Percentiles rank a stretch among this genome's conserved stretches.
These are phyloP conservation scores for Heliconius hewitsoni DNA, from an alignment of 1,140 invertebrate genomes.

Conservation along the genomic window DNA sequence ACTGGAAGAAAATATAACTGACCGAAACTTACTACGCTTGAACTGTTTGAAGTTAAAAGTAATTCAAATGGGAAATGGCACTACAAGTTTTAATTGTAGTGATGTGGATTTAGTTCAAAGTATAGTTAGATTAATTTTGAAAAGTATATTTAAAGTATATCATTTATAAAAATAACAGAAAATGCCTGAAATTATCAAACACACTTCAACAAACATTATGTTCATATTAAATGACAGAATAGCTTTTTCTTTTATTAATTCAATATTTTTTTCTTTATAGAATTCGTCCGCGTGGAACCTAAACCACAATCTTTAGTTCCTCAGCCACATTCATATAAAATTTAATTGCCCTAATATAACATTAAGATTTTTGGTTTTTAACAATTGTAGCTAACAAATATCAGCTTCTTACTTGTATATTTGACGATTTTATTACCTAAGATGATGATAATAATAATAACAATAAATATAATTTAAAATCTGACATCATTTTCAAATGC, in stretches of 20 bases:
- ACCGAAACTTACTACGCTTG: conserved; percentile 22
- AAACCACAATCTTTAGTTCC: too few species aligned
- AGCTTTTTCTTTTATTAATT: too few species aligned
- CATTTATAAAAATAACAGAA: too few species aligned
- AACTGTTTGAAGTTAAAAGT: conserved; percentile 34
- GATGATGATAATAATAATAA: conserved; percentile 11
- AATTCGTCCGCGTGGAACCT: too few species aligned
- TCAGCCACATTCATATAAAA: not conserved
- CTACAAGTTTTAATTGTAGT: conserved; percentile 31
- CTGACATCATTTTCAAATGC: conserved; percentile 14
- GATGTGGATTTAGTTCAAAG: not conserved
- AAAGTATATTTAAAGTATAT: not conserved
- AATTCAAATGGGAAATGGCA: conserved; percentile 34
- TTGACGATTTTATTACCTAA: not conserved
- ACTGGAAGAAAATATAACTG: not conserved
- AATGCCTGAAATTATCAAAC: too few species aligned
- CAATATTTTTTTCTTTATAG: too few species aligned
- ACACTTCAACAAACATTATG: too few species aligned
- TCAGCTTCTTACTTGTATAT: not conserved
- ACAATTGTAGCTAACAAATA: not conserved
- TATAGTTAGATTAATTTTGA: not conserved
- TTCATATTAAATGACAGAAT: too few species aligned
- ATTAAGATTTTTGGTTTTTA: not conserved
- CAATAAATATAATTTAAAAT: conserved; percentile 15
- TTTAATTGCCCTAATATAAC: not conserved